A percentile compares a stretch with the other conserved stretches of the same genome.
Conservation (phyloP, 1,140 invertebrate species). For the Calliopsis andreniformis region DNA sequence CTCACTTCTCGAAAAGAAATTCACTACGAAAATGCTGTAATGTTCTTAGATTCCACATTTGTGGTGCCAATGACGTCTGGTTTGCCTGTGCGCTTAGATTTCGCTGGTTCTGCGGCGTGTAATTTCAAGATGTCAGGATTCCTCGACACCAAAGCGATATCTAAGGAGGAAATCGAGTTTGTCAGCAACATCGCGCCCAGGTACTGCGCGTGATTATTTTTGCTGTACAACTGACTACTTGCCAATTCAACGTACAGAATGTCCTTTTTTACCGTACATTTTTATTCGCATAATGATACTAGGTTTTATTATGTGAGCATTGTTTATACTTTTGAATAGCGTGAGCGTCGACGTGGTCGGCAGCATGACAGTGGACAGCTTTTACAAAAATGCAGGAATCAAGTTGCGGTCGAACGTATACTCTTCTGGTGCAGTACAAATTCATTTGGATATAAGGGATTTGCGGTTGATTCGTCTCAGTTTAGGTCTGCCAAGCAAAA, state of each 20-base stretch:
- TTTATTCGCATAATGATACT: too few relatives aligned
- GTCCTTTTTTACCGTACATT: not conserved
- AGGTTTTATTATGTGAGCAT: too few relatives aligned
- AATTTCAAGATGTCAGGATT: conserved; percentile 90
- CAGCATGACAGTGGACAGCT: conserved; percentile 91
- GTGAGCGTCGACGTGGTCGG: conserved; percentile 91
- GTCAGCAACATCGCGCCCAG: conserved; percentile 88
- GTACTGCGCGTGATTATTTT: conserved; percentile 71
- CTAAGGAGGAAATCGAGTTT: conserved; percentile 85
- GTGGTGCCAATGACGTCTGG: conserved; percentile 92
- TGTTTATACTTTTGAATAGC: conserved; percentile 79
- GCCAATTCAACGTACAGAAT: not conserved
- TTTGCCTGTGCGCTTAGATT: conserved; percentile 90
- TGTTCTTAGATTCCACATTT: conserved; percentile 93
- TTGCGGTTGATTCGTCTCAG: conserved; percentile 86
- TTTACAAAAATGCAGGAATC: conserved; percentile 88
- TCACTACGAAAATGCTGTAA: conserved; percentile 88
- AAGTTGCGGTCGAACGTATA: conserved; percentile 92
- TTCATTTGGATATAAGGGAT: conserved; percentile 87
- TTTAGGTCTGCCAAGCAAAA: conserved; percentile 91
- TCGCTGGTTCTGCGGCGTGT: conserved; percentile 92
- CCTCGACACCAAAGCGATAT: conserved; percentile 82
- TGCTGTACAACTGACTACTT: not conserved
- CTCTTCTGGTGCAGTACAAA: conserved; percentile 90
- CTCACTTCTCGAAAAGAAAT: conserved; percentile 90